These are phyloP conservation scores for Axis porcinus DNA, from an alignment of 2,113 vertebrate species.

Conservation along the genomic window DNA sequence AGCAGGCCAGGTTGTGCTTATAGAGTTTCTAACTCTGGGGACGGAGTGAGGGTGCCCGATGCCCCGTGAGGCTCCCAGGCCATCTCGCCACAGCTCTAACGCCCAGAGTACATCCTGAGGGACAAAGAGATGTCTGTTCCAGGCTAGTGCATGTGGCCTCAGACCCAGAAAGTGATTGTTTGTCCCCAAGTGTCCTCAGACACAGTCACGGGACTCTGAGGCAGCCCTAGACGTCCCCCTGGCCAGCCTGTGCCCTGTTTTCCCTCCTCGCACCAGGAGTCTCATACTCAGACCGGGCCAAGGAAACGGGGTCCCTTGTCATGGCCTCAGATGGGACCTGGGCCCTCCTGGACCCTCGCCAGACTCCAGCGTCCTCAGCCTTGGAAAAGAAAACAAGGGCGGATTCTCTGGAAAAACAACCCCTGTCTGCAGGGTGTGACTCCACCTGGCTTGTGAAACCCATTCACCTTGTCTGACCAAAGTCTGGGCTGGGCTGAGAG, in stretches of 20 bases:
- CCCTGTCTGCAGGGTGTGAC: neutral
- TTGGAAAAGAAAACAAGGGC: neutral
- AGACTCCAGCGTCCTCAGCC: neutral
- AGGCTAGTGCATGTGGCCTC: neutral
- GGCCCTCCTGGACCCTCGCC: neutral
- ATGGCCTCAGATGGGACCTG: neutral
- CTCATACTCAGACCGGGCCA: neutral
- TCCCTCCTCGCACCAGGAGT: neutral
- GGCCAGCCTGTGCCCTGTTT: neutral
- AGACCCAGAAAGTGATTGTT: neutral
- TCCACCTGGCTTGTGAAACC: neutral
- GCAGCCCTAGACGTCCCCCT: neutral
- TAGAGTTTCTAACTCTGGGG: neutral
- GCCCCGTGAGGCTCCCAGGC: neutral
- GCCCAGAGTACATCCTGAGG: neutral
- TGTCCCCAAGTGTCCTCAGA: neutral
- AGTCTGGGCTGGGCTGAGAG: neutral
- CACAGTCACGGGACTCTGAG: neutral
- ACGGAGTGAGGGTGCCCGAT: neutral
- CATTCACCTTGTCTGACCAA: neutral
- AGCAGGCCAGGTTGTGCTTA: neutral
- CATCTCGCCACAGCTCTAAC: neutral
- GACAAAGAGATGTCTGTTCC: conserved; percentile 31
- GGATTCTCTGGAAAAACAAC: neutral
- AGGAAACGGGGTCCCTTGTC: neutral